Evolutionary conservation across 2,113 vertebrate genomes (phyloP).

Genomic region (Cyprinodon tularosa): DNA sequence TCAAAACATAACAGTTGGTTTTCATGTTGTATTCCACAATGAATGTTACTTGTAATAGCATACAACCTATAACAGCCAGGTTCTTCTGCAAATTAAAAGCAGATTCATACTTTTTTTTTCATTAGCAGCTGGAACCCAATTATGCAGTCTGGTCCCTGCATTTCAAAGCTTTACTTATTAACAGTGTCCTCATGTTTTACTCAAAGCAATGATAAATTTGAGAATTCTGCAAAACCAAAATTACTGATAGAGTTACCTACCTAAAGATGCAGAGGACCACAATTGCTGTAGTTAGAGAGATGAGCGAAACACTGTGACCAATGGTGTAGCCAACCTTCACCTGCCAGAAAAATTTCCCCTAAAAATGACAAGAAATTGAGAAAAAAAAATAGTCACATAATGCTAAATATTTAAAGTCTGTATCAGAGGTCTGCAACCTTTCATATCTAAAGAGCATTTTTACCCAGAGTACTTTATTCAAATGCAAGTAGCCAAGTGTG

Average conservation of each 20-base stretch:
- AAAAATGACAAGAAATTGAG: not conserved
- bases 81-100: no score
- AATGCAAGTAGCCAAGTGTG: not conserved
- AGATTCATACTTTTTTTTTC: not conserved
- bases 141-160: no score
- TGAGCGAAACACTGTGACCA: constrained; percentile 90
- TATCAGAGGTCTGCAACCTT: no score
- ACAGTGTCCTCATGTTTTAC: not conserved
- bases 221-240: not conserved
- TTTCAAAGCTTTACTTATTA: not conserved
- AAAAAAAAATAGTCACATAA: not conserved
- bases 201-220: not conserved
- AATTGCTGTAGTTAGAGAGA: constrained; percentile 86
- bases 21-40: no score
- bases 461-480: no score
- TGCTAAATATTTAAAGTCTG: not conserved
- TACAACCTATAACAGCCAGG: no score
- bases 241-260: constrained; percentile 62
- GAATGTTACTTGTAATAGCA: no score
- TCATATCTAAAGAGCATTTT: no score
- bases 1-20: no score
- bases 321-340: constrained; percentile 93
- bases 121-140: not conserved
- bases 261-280: constrained; percentile 92
- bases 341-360: constrained; percentile 84